Evolutionary conservation across 2,888 invertebrate species (phyloP).

Genomic region (Macrophya annulata): DNA sequence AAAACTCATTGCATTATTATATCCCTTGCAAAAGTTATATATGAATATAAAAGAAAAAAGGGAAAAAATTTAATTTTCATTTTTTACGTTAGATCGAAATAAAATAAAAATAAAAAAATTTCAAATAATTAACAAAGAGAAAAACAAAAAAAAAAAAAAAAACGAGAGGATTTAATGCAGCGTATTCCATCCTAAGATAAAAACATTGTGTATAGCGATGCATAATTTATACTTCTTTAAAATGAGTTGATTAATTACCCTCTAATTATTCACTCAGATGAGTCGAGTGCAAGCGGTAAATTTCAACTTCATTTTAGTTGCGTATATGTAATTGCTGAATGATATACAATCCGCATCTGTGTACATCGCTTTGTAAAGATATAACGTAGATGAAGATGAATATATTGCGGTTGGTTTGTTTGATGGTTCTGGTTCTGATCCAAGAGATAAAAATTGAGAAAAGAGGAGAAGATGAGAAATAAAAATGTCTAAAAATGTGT

Average conservation of each 20-base stretch:
- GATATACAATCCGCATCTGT: not conserved
- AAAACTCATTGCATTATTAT: not conserved
- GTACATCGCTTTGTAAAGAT: conserved; percentile 1
- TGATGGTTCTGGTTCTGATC: not conserved
- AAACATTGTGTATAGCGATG: not conserved
- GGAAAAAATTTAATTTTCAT: not conserved
- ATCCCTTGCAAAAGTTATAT: not conserved
- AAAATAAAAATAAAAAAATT: no score
- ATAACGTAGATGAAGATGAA: not conserved
- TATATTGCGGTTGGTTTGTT: not conserved
- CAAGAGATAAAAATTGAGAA: no score
- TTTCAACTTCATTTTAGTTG: not conserved
- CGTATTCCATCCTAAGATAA: not conserved
- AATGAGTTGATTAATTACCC: conserved; percentile 11
- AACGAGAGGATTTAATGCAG: not conserved
- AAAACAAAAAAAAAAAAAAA: no score
- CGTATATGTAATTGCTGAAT: conserved; percentile 3
- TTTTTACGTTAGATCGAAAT: not conserved
- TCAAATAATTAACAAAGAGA: not conserved
- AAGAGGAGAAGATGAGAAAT: not conserved
- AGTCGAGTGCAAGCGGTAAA: not conserved
- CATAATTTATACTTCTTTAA: not conserved
- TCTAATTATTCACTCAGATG: conserved; percentile 16
- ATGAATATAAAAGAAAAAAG: not conserved
- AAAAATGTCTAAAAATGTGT: not conserved